Evolutionary conservation across 37 sponge, comb jelly and placozoan species (phyloP), one percentile per base, ranked within the genome.

Genomic region (Haliclona indistincta): DNA sequence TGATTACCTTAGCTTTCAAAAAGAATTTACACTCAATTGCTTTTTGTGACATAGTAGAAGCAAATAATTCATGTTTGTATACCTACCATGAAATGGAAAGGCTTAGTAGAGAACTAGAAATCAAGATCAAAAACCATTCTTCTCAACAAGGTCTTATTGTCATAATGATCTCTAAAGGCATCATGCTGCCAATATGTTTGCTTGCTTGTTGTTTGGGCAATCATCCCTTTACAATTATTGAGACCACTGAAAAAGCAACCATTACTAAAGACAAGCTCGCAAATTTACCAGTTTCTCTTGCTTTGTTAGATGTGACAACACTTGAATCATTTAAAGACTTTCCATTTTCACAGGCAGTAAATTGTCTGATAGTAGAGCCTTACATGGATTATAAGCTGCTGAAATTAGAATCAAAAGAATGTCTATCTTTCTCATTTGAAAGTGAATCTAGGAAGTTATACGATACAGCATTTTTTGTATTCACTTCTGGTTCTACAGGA

Each of bases 401-500:
- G n/a, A n/a, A n/a, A n/a, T n/a, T n/a, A n/a, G n/a, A n/a, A n/a
- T n/a, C n/a, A n/a, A n/a, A n/a, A n/a, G n/a, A n/a, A n/a, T n/a
- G n/a, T n/a, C n/a, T n/a, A n/a, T n/a, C n/a, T n/a, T n/a, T n/a
- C n/a, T n/a, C n/a, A n/a, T n/a, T n/a, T n/a, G n/a, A n/a, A n/a
- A n/a, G n/a, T n/a, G n/a, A n/a, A n/a, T n/a, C n/a, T n/a, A n/a
- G n/a, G n/a, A n/a, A n/a, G n/a, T n/a, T n/a, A n/a, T n/a, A n/a
- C n/a, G n/a, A n/a, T n/a, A n/a, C n/a, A n/a, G n/a, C n/a, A n/a
- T n/a, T n/a, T 17, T 5, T 64, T 64, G 65, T 64, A 4, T 64
- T 64, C 7, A 64, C 65, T 22, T 64, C 65, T 64, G 65, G 65
- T 22, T 64, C 65, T 3, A 64, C 65, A 64, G 65, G 65, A 7